phyloP scores from a whole-genome alignment of 2,888 invertebrate species.

The Leptinotarsa tumamoca region DNA sequence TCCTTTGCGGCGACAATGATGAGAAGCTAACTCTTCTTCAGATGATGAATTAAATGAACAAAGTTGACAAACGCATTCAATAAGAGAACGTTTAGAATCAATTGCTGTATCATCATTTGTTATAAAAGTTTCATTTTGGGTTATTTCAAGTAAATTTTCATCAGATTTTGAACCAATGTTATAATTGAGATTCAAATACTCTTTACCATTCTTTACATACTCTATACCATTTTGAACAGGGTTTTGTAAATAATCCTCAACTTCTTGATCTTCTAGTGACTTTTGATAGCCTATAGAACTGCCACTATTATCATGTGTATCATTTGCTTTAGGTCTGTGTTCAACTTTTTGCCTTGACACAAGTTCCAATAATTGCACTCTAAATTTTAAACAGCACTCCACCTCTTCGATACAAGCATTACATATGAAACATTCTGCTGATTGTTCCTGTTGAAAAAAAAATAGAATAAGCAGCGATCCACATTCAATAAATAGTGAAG shows the following conservation, averaged over 20 bases:
- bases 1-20: background rate
- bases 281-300: conserved; percentile 6
- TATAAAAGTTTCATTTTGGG: conserved; percentile 1
- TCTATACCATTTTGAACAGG: background rate
- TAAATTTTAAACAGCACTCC: conserved; percentile 43
- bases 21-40: background rate
- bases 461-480: background rate
- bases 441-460: conserved; percentile 44
- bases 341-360: conserved; percentile 3
- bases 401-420: conserved; percentile 41
- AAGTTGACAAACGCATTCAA: background rate
- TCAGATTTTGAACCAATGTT: background rate
- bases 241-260: background rate
- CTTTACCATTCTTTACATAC: background rate
- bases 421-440: conserved; percentile 42
- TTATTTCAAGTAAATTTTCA: background rate
- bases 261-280: background rate
- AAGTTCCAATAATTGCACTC: conserved; percentile 18
- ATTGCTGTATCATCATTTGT: background rate
- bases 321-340: background rate
- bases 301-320: conserved; percentile 2
- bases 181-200: background rate
- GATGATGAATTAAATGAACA: background rate
- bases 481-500: background rate
- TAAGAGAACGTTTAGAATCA: conserved; percentile 5